Percentiles rank a stretch among this genome's conserved stretches.
Conservation (phyloP, 2,113 vertebrate species). For the Helogale parvula region DNA sequence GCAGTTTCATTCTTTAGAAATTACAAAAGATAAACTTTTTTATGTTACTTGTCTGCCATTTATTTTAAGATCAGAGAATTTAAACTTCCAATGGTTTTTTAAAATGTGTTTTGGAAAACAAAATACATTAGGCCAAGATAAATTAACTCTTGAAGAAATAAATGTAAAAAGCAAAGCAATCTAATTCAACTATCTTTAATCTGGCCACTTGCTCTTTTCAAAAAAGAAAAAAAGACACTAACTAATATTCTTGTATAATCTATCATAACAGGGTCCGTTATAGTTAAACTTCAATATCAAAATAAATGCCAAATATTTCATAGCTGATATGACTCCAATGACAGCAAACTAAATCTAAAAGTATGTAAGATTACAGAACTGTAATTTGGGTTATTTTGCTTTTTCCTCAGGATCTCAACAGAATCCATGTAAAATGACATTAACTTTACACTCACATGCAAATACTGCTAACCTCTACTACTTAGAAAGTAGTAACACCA, state of each 20-base stretch:
- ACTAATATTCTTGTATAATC: neutral
- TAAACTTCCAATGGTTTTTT: neutral
- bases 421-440: constrained; percentile 40
- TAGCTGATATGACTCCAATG: neutral
- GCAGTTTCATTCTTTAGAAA: neutral
- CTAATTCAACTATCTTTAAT: neutral
- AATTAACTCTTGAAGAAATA: constrained; percentile 9
- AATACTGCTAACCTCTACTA: neutral
- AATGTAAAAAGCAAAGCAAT: neutral
- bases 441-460: neutral
- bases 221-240: neutral
- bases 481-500: neutral
- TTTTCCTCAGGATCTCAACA: constrained; percentile 9
- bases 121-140: neutral
- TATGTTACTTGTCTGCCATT: neutral
- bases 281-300: neutral
- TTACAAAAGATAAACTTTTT: neutral
- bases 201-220: neutral
- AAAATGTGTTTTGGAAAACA: neutral
- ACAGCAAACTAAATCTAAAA: neutral
- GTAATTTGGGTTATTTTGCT: constrained; percentile 13
- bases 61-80: constrained; percentile 46
- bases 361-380: neutral
- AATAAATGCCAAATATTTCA: neutral
- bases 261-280: neutral